Percentiles rank a stretch among this genome's conserved stretches.
Evolutionary conservation across 2,113 vertebrate species (phyloP).

Genomic region (Toxotes chatareus): DNA sequence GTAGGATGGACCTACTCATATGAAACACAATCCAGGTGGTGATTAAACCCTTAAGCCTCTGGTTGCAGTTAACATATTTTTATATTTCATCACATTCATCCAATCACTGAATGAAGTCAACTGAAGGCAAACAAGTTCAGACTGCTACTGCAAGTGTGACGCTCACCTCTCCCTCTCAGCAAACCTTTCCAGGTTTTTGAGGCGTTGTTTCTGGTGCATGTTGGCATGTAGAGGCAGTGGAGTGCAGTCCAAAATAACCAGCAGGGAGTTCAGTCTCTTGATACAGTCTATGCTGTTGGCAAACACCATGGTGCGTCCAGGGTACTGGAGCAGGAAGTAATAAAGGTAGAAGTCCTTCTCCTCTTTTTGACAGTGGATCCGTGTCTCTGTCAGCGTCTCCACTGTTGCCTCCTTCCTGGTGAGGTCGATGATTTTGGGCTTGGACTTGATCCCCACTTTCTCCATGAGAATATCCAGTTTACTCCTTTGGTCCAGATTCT

Average conservation of each 20-base stretch:
- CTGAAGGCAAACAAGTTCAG: not conserved
- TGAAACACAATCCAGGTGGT: not conserved
- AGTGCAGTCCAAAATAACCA: constrained; percentile 90
- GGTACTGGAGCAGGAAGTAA: constrained; percentile 94
- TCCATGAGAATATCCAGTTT: constrained; percentile 92
- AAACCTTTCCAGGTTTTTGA: constrained; percentile 97
- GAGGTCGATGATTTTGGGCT: constrained; percentile 96
- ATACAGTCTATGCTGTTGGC: constrained; percentile 98
- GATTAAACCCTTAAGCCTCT: not conserved
- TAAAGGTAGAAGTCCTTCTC: constrained; percentile 97
- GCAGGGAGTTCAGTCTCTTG: constrained; percentile 92
- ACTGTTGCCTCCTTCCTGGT: constrained; percentile 94
- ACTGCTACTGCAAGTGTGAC: constrained; percentile 6
- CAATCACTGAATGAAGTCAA: not conserved
- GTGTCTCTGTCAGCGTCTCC: constrained; percentile 93
- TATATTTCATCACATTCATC: constrained; percentile 6
- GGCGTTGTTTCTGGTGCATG: constrained; percentile 98
- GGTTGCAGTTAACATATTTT: constrained; percentile 6
- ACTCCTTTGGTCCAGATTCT: constrained; percentile 87
- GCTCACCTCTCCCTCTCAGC: constrained; percentile 91
- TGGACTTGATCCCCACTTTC: constrained; percentile 92
- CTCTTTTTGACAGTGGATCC: constrained; percentile 91
- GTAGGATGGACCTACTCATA: not conserved
- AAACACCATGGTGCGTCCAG: constrained; percentile 96
- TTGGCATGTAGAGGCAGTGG: constrained; percentile 94